phyloP scores from a whole-genome alignment of 2,113 vertebrate species.

The Anolis carolinensis region DNA sequence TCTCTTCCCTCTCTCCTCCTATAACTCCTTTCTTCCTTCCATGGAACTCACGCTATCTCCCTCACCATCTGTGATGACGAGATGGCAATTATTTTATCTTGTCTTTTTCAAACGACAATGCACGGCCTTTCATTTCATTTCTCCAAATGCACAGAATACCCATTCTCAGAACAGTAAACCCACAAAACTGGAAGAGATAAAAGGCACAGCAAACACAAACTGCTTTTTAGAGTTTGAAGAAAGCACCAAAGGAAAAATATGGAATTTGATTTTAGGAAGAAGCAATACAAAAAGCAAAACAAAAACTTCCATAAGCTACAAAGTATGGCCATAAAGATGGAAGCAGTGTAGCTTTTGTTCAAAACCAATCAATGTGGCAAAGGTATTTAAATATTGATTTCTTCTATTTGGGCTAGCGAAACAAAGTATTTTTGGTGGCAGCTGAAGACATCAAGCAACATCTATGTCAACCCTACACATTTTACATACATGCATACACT shows the following conservation, averaged over 20 bases:
- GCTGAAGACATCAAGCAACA: not conserved
- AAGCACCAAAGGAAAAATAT: constrained; percentile 11
- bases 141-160: constrained; percentile 40
- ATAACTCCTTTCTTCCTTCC: not conserved
- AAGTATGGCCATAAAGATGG: not conserved
- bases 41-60: constrained; percentile 12
- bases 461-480: not conserved
- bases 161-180: not conserved
- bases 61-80: constrained; percentile 21
- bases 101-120: not conserved
- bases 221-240: constrained; percentile 34
- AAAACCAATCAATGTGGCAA: not conserved
- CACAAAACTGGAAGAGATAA: constrained; percentile 32
- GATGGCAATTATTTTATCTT: constrained; percentile 2
- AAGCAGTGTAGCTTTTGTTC: not conserved
- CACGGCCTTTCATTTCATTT: constrained; percentile 9
- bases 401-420: not conserved
- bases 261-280: constrained; percentile 24
- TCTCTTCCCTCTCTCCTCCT: not conserved
- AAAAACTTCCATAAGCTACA: constrained; percentile 27
- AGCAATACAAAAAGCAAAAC: constrained; percentile 25
- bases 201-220: not conserved
- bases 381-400: not conserved
- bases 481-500: not conserved
- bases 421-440: not conserved